A percentile compares a stretch with the other conserved stretches of the same genome.
These are phyloP conservation scores for Diabrotica undecimpunctata DNA, from an alignment of 1,140 invertebrate genomes.

Conservation along the genomic window DNA sequence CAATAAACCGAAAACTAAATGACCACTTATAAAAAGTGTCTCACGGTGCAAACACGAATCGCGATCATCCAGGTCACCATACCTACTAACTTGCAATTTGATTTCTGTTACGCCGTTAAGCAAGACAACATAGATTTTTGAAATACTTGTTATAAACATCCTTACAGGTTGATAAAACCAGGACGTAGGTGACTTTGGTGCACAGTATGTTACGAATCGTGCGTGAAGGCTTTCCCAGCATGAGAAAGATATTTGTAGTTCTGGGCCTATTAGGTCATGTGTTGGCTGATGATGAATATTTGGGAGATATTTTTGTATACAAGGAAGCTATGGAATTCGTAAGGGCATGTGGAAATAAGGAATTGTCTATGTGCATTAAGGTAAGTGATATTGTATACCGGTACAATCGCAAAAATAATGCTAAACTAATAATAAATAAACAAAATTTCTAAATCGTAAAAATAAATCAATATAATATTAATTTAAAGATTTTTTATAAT, in stretches of 20 bases:
- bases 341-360: constrained; percentile 64
- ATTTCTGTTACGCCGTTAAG: constrained; percentile 9
- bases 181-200: constrained; percentile 20
- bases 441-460: no score
- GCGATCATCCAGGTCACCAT: constrained; percentile 1
- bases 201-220: constrained; percentile 25
- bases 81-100: constrained; percentile 4
- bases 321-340: constrained; percentile 59
- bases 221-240: constrained; percentile 9
- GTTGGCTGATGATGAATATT: constrained; percentile 17
- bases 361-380: constrained; percentile 71
- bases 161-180: constrained; percentile 32
- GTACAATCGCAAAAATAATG: no score
- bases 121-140: constrained; percentile 26
- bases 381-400: constrained; percentile 38
- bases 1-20: constrained; percentile 1
- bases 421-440: no score
- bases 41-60: neutral
- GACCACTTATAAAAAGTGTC: neutral
- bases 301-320: constrained; percentile 50
- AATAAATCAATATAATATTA: no score
- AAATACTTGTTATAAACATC: constrained; percentile 19
- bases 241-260: constrained; percentile 19
- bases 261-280: constrained; percentile 26
- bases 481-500: no score